Evolutionary conservation across 2,113 vertebrate genomes (phyloP), one percentile per base, ranked within the genome.

Genomic region (Calonectris borealis): DNA sequence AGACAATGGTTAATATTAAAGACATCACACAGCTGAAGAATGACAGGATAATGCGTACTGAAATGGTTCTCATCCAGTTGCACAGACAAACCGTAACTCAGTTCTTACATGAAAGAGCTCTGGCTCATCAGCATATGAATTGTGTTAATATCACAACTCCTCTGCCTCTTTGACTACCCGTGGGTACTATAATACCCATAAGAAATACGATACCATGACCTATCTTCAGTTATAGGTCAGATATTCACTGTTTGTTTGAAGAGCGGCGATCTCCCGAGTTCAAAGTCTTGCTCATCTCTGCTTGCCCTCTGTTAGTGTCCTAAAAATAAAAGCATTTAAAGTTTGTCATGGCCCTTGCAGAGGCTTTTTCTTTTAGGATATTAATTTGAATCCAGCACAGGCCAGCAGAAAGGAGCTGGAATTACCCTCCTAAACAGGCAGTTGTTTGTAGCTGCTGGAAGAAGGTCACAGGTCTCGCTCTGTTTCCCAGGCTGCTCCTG

Each of bases 301-400:
- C 70, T 86, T 61, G 60, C 42, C 76, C 80, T 87, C 80, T 81
- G 57, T 48, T 89, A 26, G 22, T 6, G 14, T 61, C 73, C 73
- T 82, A 89, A 79, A 93, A 92, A 96, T 82, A 93, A 94, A 82
- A 22, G 13, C 61, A 61, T 88, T 93, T 76, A 44, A 88, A 60
- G 26, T 32, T 78, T 78, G 36, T 24, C 76, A 32, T 27, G 77
- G 57, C 36, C 65, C 49, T 71, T 71, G 11, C 57, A 52, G 12
- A 65, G 27, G 52, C 32, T 90, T 78, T 72, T 86, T 7, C 52
- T 88, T 76, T 88, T n/a, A 72, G 64, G 68, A 64, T 2, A 77
- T 65, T 26, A 25, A 69, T 81, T 64, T 79, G 52, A 87, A 79
- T 52, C 36, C 31, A 86, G 36, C 51, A 40, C 32, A 69, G 76